Conservation (phyloP, 2,113 vertebrate genomes). For the Neogale vison region DNA sequence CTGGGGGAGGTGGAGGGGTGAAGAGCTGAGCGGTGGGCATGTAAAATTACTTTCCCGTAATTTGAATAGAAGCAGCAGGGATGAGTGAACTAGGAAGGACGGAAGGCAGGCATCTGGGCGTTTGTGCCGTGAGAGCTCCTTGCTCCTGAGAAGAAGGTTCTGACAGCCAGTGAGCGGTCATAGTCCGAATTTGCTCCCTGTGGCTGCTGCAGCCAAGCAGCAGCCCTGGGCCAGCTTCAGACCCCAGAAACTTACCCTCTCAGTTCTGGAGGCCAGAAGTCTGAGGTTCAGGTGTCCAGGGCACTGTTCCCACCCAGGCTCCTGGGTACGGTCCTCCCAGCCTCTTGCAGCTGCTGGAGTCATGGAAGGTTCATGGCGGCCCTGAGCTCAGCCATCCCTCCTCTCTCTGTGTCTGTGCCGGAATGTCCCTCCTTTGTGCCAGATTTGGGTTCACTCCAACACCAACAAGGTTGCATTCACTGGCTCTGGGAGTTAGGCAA, state of each 20-base stretch:
- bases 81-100: not conserved
- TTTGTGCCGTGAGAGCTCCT: too few relatives aligned
- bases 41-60: not conserved
- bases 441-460: too few relatives aligned
- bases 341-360: too few relatives aligned
- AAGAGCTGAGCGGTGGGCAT: too few relatives aligned
- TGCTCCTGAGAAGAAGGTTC: not conserved
- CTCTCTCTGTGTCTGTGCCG: not conserved
- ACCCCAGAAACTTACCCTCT: not conserved
- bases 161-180: accelerated
- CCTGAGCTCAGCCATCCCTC: too few relatives aligned
- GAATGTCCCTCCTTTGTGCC: not conserved
- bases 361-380: too few relatives aligned
- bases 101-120: not conserved
- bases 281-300: too few relatives aligned
- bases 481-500: not conserved
- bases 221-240: not conserved
- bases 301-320: too few relatives aligned
- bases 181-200: accelerated
- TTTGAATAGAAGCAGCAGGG: not conserved
- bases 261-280: too few relatives aligned
- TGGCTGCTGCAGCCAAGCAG: not conserved
- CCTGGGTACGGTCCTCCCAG: too few relatives aligned
- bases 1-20: too few relatives aligned
- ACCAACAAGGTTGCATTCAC: too few relatives aligned